Percentiles rank a stretch among this genome's conserved stretches.
These are phyloP conservation scores for Emys orbicularis DNA, from an alignment of 2,797 vertebrate genomes.

Conservation along the genomic window DNA sequence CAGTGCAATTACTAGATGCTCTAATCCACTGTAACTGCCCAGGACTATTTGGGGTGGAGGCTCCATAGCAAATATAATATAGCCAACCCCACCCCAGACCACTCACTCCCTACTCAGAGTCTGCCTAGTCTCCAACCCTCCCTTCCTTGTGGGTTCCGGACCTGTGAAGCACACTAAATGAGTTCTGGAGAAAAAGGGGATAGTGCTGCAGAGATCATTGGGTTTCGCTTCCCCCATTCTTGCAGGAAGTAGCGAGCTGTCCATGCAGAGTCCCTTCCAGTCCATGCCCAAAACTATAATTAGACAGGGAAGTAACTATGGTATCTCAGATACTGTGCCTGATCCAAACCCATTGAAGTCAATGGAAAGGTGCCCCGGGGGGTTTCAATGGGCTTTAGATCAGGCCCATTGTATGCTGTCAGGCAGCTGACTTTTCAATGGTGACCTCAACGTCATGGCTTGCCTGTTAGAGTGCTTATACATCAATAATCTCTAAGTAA, in stretches of 20 bases:
- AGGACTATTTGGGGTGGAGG: not conserved
- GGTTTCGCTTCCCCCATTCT: not conserved
- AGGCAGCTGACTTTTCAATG: not conserved
- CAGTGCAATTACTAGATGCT: not conserved
- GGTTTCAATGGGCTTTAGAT: not conserved
- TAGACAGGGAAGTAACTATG: not conserved
- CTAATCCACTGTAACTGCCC: not conserved
- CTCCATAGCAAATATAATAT: not conserved
- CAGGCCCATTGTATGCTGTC: not conserved
- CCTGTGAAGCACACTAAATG: not conserved
- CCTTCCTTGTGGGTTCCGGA: not conserved
- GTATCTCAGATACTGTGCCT: not conserved
- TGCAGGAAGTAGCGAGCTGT: not conserved
- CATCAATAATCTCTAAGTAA: not conserved
- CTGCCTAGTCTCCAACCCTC: not conserved
- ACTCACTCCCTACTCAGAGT: not conserved
- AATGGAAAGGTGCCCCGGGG: not conserved
- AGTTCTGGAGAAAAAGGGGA: not conserved
- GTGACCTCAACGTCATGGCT: not conserved
- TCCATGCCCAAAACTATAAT: not conserved
- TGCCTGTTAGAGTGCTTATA: not conserved
- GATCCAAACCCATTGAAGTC: not conserved
- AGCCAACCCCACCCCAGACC: not conserved
- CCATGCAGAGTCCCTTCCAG: not conserved
- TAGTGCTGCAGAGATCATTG: not conserved